Percentiles rank a stretch among this genome's conserved stretches.
phyloP scores from a whole-genome alignment of 2,113 vertebrate genomes.

The Carlito syrichta region DNA sequence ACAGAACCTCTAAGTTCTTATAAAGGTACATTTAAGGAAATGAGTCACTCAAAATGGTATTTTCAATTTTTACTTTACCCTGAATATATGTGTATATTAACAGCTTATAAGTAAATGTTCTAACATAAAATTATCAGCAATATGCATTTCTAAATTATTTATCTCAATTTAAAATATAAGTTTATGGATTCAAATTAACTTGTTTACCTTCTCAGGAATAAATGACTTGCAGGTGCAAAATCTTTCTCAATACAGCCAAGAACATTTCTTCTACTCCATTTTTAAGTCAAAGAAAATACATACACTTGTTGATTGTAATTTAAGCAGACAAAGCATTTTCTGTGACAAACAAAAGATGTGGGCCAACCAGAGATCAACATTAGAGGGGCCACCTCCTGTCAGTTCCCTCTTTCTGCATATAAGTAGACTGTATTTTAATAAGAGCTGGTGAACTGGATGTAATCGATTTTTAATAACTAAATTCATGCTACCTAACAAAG shows the following conservation, averaged over 20 bases:
- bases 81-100: not conserved
- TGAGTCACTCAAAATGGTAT: not conserved
- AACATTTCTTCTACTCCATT: not conserved
- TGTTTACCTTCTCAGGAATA: not conserved
- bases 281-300: slow-evolving; percentile 1
- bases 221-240: slow-evolving; percentile 21
- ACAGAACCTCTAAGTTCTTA: not conserved
- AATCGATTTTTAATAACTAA: not conserved
- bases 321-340: not conserved
- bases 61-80: not conserved
- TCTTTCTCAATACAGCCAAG: not conserved
- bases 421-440: not conserved
- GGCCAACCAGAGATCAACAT: not conserved
- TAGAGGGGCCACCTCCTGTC: not conserved
- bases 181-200: not conserved
- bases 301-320: not conserved
- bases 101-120: not conserved
- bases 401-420: not conserved
- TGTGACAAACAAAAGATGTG: not conserved
- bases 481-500: not conserved
- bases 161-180: not conserved
- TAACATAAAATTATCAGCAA: not conserved
- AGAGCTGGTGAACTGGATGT: not conserved
- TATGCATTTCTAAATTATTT: not conserved
- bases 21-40: not conserved